These are phyloP conservation scores for Zaprionus gabonicus DNA, from an alignment of 1,140 invertebrate genomes.

Conservation along the genomic window DNA sequence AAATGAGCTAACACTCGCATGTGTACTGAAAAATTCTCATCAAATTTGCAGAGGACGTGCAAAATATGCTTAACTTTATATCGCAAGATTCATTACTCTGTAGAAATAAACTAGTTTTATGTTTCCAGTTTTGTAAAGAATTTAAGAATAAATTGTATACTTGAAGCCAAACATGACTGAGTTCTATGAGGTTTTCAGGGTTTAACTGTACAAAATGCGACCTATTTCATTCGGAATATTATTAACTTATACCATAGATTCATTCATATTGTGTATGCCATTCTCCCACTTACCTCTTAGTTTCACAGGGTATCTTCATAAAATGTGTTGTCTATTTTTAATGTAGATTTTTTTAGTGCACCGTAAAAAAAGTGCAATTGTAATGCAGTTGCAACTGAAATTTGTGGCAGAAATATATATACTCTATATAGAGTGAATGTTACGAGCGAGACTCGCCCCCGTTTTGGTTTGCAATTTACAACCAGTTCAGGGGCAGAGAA, in stretches of 20 bases:
- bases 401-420: constrained; percentile 7
- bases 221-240: too few relatives aligned
- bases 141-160: too few relatives aligned
- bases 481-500: constrained; percentile 43
- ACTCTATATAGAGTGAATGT: constrained; percentile 8
- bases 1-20: neutral
- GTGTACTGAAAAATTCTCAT: neutral
- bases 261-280: too few relatives aligned
- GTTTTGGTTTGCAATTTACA: constrained; percentile 45
- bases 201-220: neutral
- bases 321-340: constrained; percentile 66
- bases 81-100: too few relatives aligned
- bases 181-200: too few relatives aligned
- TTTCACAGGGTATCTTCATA: constrained; percentile 2
- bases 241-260: too few relatives aligned
- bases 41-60: neutral
- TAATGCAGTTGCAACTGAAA: constrained; percentile 30
- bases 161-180: too few relatives aligned
- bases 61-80: too few relatives aligned
- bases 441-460: constrained; percentile 25
- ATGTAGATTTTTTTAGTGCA: constrained; percentile 69
- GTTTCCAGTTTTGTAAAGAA: too few relatives aligned
- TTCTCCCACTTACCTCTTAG: too few relatives aligned
- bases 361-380: constrained; percentile 62
- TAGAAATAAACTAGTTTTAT: too few relatives aligned